Conservation (phyloP, 2,888 invertebrate genomes). For the Cylindroiulus punctatus region DNA sequence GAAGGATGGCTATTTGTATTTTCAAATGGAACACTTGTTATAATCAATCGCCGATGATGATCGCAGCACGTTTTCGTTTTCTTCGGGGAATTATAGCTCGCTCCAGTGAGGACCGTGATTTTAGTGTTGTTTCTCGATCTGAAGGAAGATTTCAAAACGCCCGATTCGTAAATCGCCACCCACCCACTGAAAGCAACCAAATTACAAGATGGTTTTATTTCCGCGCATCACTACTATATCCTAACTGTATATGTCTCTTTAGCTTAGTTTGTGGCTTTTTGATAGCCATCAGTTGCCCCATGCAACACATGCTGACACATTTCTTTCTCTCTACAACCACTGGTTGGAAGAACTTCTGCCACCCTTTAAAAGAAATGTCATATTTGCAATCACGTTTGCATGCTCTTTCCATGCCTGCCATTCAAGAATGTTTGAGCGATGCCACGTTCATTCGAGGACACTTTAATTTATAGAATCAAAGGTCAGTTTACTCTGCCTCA, state of each 20-base stretch:
- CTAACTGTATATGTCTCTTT: slow-evolving; percentile 9
- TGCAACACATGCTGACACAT: background rate
- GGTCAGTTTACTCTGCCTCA: background rate
- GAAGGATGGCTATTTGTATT: background rate
- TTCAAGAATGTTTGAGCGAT: background rate
- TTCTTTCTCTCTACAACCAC: background rate
- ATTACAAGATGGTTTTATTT: background rate
- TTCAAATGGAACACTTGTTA: background rate
- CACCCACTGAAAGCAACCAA: slow-evolving; percentile 31
- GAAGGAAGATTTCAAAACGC: background rate
- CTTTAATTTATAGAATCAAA: no score
- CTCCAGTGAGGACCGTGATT: background rate
- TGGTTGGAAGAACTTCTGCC: background rate
- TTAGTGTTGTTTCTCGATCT: background rate
- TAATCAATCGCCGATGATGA: background rate
- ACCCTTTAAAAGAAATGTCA: background rate
- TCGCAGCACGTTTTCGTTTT: slow-evolving; percentile 22
- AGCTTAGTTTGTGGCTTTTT: background rate
- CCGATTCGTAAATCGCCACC: slow-evolving; percentile 30
- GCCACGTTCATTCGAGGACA: background rate
- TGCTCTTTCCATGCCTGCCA: background rate
- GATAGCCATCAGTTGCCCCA: background rate
- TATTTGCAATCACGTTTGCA: background rate
- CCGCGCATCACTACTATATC: background rate
- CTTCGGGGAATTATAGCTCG: background rate